A percentile compares a stretch with the other conserved stretches of the same genome.
Conservation (phyloP, 2,797 vertebrate species). For the Morelia viridis region DNA sequence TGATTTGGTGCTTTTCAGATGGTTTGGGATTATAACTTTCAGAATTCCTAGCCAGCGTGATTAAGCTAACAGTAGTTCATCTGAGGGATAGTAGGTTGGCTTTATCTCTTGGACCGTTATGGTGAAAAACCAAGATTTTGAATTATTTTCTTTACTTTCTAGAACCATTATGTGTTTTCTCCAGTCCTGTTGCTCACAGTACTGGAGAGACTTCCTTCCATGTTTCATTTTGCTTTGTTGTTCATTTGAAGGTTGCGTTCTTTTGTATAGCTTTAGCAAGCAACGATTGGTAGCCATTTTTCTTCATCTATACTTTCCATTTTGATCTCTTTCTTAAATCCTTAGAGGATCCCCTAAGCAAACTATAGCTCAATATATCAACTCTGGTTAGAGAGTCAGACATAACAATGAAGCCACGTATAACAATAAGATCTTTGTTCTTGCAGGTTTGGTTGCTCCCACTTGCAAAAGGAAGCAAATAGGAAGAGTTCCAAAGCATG, state of each 20-base stretch:
- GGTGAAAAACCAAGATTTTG: background rate
- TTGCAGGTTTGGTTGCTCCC: background rate
- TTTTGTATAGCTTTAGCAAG: background rate
- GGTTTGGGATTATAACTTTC: background rate
- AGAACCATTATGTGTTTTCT: background rate
- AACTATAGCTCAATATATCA: background rate
- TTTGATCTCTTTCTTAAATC: background rate
- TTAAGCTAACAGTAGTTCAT: background rate
- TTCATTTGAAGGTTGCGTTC: background rate
- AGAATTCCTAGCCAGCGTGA: background rate
- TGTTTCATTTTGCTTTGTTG: background rate
- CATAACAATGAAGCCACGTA: background rate
- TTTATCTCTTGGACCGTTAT: background rate
- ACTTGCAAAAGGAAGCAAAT: background rate
- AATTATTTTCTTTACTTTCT: background rate
- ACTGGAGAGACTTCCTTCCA: background rate
- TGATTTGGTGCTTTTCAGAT: background rate
- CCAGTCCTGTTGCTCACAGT: background rate
- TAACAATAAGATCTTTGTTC: background rate
- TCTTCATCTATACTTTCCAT: background rate
- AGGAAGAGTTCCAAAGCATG: background rate
- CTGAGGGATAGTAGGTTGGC: background rate
- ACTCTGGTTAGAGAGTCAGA: background rate
- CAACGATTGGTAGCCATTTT: background rate
- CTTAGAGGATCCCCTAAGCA: background rate